phyloP scores from a whole-genome alignment of 2,113 vertebrate species.

The Morone saxatilis region DNA sequence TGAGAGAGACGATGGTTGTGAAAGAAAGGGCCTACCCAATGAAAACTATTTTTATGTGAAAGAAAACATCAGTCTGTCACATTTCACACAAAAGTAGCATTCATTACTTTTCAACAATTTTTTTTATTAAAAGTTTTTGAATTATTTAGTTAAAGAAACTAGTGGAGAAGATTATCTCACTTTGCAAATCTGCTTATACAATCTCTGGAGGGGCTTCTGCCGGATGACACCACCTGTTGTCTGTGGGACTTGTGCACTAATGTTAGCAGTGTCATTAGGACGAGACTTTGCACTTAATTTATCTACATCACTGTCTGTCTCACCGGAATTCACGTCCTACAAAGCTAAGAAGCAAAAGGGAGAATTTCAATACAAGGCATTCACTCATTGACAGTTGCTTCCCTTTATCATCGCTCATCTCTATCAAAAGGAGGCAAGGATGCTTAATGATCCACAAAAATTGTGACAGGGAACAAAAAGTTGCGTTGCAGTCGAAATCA shows the following conservation, averaged over 20 bases:
- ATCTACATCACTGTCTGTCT: constrained; percentile 70
- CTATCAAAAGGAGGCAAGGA: constrained; percentile 35
- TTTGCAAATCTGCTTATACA: constrained; percentile 50
- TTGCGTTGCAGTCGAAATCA: constrained; percentile 46
- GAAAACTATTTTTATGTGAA: constrained; percentile 63
- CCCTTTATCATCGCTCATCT: constrained; percentile 45
- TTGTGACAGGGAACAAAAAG: constrained; percentile 42
- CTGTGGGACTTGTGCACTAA: constrained; percentile 63
- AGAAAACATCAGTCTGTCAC: constrained; percentile 58
- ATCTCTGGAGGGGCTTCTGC: constrained; percentile 43
- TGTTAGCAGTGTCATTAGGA: constrained; percentile 72
- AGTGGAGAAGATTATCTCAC: constrained; percentile 48
- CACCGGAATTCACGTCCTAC: constrained; percentile 46
- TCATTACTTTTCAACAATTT: constrained; percentile 31
- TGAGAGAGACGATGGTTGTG: constrained; percentile 27
- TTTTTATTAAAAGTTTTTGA: no score
- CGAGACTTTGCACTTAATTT: constrained; percentile 71
- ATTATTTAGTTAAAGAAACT: constrained; percentile 48
- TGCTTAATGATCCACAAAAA: constrained; percentile 41
- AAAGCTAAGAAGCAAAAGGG: constrained; percentile 46
- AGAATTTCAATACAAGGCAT: constrained; percentile 24
- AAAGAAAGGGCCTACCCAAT: constrained; percentile 38
- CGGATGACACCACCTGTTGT: constrained; percentile 57
- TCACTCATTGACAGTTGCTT: constrained; percentile 55
- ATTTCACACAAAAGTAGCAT: constrained; percentile 47